Evolutionary conservation across 2,888 invertebrate species (phyloP), one percentile per base, ranked within the genome.

Genomic region (Aphelenchoides bicaudatus): DNA sequence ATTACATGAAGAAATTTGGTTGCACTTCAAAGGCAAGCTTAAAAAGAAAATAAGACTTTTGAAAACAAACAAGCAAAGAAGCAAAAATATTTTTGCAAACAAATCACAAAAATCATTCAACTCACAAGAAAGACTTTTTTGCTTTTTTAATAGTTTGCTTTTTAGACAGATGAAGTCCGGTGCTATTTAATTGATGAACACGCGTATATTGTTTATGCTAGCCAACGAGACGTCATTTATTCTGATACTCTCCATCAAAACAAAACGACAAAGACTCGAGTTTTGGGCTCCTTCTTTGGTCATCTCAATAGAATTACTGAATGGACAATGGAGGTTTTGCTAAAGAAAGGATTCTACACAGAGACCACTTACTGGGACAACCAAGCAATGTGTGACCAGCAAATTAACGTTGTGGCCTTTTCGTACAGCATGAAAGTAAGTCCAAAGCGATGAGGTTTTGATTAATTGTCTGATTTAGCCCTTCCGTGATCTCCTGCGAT

Each of bases 141-240:
- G n/a, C n/a, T n/a, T n/a, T n/a, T n/a, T n/a, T n/a, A n/a, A n/a
- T n/a, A n/a, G n/a, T n/a, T n/a, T n/a, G 49, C 13, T 16, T 1
- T 27, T 8, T 13, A 8, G 49, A 16, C 13, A 1, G 46, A 10
- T 43, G 46, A 43, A 56, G 8, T 23, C 21, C 71, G 74, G 65
- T 78, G 78, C 63, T 69, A 71, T 37, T 64, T 78, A 10, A 54
- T 78, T 46, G 78, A 78, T 56, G 78, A 78, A 56, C 73, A 75
- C 53, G 78, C 66, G 28, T 75, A 74, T 53, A 72, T 78, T 10
- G 67, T 74, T 58, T 78, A 70, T 69, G 69, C 70, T 52, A 73
- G 73, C 48, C 61, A 66, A 31, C 57, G 51, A 16, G 52, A 58
- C 19, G 54, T 58, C 37, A 31, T 58, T 28, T 39, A 47, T 30